A percentile compares a stretch with the other conserved stretches of the same genome.
Conservation (phyloP, 2,113 vertebrate genomes). For the Amazona vittata region DNA sequence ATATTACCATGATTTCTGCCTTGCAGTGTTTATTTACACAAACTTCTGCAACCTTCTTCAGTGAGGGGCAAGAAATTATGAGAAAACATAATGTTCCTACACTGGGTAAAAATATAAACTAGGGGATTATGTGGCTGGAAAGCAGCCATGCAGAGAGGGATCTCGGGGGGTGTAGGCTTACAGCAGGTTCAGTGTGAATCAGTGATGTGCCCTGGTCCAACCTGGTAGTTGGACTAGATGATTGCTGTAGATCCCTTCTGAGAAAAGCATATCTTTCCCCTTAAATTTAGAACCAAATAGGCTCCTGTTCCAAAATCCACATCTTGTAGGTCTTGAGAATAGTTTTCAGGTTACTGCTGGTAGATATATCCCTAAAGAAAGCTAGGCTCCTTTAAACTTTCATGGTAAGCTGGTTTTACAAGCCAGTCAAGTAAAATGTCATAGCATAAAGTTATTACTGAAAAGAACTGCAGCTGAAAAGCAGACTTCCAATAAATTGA, state of each 20-base stretch:
- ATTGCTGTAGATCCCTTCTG: neutral
- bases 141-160: neutral
- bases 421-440: slow-evolving; percentile 2
- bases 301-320: neutral
- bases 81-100: neutral
- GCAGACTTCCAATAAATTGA: slow-evolving; percentile 5
- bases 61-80: neutral
- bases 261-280: neutral
- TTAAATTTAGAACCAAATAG: neutral
- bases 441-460: neutral
- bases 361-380: neutral
- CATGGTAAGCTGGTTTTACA: neutral
- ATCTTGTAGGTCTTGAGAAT: neutral
- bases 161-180: neutral
- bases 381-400: neutral
- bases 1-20: neutral
- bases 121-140: neutral
- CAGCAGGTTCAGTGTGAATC: neutral
- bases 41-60: neutral
- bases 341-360: neutral
- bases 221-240: neutral
- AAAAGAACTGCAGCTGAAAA: neutral
- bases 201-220: neutral
- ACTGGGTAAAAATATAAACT: rapidly evolving
- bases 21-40: neutral